Conservation (phyloP, 2,797 vertebrate species). For the Borostomias antarcticus region DNA sequence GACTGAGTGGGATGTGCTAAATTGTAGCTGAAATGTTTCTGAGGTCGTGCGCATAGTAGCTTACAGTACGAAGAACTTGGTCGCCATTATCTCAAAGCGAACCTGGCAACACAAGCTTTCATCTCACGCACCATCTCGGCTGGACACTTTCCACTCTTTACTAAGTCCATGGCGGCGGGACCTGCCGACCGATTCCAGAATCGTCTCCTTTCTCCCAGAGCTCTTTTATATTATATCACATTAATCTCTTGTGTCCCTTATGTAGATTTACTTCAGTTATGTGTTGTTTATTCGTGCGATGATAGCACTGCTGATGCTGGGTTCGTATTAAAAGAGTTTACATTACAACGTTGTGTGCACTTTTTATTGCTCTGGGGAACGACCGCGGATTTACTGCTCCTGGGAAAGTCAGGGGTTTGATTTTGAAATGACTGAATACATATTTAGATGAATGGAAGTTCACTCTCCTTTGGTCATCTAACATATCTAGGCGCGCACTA, state of each 20-base stretch:
- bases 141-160: conserved; percentile 2
- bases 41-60: background rate
- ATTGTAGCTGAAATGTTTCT: background rate
- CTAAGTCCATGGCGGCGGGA: background rate
- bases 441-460: background rate
- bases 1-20: background rate
- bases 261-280: conserved; percentile 33
- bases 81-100: conserved; percentile 7
- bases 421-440: background rate
- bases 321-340: conserved; percentile 75
- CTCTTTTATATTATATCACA: conserved; percentile 11
- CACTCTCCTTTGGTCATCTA: background rate
- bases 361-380: conserved; percentile 19
- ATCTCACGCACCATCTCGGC: conserved; percentile 8
- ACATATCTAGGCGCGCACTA: too few relatives aligned
- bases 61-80: conserved; percentile 5
- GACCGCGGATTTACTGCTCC: background rate
- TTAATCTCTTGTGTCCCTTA: conserved; percentile 1
- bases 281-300: conserved; percentile 58
- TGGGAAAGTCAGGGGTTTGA: background rate
- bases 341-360: conserved; percentile 38
- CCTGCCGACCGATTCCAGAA: background rate
- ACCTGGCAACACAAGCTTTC: conserved; percentile 8
- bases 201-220: background rate
- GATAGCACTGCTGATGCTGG: conserved; percentile 69